These are phyloP conservation scores for Drosophila fuyamai DNA, from an alignment of 1,140 invertebrate genomes.

Conservation along the genomic window DNA sequence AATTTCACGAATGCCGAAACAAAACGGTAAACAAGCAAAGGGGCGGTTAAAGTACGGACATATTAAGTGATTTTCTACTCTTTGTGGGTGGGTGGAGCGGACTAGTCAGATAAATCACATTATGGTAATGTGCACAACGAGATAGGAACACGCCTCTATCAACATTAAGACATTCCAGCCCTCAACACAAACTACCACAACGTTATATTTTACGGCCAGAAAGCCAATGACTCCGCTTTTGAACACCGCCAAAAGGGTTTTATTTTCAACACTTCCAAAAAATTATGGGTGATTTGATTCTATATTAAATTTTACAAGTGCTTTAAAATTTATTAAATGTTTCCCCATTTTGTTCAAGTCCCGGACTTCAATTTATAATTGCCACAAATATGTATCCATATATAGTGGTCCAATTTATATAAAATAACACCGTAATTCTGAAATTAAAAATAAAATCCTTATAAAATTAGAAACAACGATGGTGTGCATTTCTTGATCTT, in stretches of 20 bases:
- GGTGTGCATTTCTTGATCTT: too few species aligned
- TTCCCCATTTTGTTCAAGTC: not conserved
- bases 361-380: not conserved
- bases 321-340: constrained; percentile 59
- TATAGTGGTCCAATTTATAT: too few species aligned
- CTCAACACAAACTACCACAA: constrained; percentile 5
- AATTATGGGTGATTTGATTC: constrained; percentile 72
- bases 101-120: constrained; percentile 63
- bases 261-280: constrained; percentile 7
- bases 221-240: constrained; percentile 56
- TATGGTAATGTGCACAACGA: constrained; percentile 74
- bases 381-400: not conserved
- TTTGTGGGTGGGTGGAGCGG: constrained; percentile 4
- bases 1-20: constrained; percentile 73
- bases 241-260: constrained; percentile 53
- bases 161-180: constrained; percentile 18
- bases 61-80: constrained; percentile 69
- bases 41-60: constrained; percentile 11
- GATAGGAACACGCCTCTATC: constrained; percentile 33
- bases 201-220: constrained; percentile 44
- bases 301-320: constrained; percentile 62
- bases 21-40: constrained; percentile 29
- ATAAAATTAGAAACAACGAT: too few species aligned
- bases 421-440: too few species aligned
- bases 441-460: too few species aligned